Conservation (phyloP, 2,888 invertebrate species). For the Synergus umbraculus region DNA sequence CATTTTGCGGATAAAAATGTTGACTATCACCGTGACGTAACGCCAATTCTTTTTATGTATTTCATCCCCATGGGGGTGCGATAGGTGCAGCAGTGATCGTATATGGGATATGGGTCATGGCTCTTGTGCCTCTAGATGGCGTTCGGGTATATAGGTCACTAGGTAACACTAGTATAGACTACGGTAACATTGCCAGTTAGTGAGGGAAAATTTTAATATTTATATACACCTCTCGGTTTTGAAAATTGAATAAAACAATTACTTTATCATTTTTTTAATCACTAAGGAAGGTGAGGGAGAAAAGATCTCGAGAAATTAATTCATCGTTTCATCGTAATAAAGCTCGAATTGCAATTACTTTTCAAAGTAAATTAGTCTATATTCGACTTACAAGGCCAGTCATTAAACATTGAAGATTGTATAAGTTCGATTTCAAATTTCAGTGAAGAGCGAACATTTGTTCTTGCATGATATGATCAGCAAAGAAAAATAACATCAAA, state of each 20-base stretch:
- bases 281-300: background rate
- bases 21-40: background rate
- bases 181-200: conserved; percentile 42
- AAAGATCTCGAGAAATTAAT: background rate
- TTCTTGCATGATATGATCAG: no score
- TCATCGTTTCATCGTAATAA: background rate
- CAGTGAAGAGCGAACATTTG: no score
- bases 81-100: conserved; percentile 50
- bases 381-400: background rate
- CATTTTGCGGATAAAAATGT: background rate
- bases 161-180: conserved; percentile 43
- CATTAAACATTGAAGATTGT: background rate
- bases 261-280: background rate
- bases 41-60: conserved; percentile 1
- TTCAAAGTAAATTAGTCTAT: background rate
- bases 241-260: background rate
- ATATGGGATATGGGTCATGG: conserved; percentile 65
- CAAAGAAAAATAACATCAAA: background rate
- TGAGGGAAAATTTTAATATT: conserved; percentile 36
- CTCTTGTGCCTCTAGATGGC: conserved; percentile 51
- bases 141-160: conserved; percentile 58
- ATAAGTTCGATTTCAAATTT: background rate
- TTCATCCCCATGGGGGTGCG: conserved; percentile 49
- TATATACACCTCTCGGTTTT: background rate
- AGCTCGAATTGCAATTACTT: background rate